phyloP scores from a whole-genome alignment of 2,797 vertebrate genomes.

The Coracias cyanogaster region DNA sequence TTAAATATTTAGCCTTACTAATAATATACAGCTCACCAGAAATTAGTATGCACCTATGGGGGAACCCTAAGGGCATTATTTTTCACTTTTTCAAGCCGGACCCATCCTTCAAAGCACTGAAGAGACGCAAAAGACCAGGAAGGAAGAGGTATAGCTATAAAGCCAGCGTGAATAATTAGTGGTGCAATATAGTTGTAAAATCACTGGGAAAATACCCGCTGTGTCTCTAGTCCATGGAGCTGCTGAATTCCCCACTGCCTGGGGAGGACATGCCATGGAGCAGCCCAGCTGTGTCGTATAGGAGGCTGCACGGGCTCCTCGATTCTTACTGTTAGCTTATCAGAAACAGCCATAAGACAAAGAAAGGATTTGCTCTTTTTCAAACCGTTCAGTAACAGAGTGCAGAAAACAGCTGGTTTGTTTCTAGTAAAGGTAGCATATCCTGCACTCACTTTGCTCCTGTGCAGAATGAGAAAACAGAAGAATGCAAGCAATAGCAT shows the following conservation, averaged over 20 bases:
- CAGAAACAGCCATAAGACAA: background rate
- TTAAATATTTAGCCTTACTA: background rate
- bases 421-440: conserved; percentile 23
- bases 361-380: background rate
- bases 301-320: background rate
- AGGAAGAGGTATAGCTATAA: background rate
- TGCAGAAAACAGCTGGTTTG: background rate
- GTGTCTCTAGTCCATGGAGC: background rate
- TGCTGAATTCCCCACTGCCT: background rate
- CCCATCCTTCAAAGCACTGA: background rate
- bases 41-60: background rate
- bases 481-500: conserved; percentile 30
- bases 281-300: background rate
- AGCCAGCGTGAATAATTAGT: background rate
- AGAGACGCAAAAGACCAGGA: background rate
- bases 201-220: background rate
- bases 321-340: background rate
- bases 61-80: background rate
- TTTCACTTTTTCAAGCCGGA: background rate
- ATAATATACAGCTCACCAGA: background rate
- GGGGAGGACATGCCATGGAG: background rate
- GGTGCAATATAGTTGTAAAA: background rate
- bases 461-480: background rate
- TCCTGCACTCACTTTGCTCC: conserved; percentile 16
- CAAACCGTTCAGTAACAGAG: background rate